phyloP scores from a whole-genome alignment of 1,140 invertebrate genomes.

The Euglossa dilemma region DNA sequence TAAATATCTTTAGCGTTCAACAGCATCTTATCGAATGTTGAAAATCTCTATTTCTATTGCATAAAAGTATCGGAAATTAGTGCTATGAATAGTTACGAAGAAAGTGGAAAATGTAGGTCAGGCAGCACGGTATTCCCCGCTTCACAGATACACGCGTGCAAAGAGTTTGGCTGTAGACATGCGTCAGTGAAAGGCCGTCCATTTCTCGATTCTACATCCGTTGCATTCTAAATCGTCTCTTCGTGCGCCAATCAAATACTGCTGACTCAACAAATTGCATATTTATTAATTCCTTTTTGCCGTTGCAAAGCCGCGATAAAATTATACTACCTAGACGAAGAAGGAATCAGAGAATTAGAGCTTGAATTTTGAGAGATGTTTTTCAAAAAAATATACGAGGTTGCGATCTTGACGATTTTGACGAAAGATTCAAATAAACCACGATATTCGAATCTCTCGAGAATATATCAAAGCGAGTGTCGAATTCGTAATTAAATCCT shows the following conservation, averaged over 20 bases:
- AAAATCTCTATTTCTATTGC: neutral
- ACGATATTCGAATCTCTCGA: too few relatives aligned
- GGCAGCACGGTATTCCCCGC: constrained; percentile 29
- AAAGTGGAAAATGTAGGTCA: constrained; percentile 24
- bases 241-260: neutral
- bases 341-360: too few relatives aligned
- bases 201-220: constrained; percentile 33
- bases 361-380: too few relatives aligned
- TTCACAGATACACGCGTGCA: neutral
- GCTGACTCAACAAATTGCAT: constrained; percentile 2
- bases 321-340: too few relatives aligned
- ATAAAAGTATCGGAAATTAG: neutral
- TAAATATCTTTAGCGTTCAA: neutral
- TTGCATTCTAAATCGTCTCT: constrained; percentile 26
- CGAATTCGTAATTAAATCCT: too few relatives aligned
- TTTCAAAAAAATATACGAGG: too few relatives aligned
- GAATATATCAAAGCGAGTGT: too few relatives aligned
- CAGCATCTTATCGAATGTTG: neutral
- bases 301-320: neutral
- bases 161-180: neutral
- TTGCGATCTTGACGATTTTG: too few relatives aligned
- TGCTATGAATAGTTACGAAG: neutral
- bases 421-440: too few relatives aligned
- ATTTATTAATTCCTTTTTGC: too few relatives aligned
- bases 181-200: constrained; percentile 59